These are phyloP conservation scores for Amblyraja radiata DNA, from an alignment of 2,797 vertebrate genomes.

Conservation along the genomic window DNA sequence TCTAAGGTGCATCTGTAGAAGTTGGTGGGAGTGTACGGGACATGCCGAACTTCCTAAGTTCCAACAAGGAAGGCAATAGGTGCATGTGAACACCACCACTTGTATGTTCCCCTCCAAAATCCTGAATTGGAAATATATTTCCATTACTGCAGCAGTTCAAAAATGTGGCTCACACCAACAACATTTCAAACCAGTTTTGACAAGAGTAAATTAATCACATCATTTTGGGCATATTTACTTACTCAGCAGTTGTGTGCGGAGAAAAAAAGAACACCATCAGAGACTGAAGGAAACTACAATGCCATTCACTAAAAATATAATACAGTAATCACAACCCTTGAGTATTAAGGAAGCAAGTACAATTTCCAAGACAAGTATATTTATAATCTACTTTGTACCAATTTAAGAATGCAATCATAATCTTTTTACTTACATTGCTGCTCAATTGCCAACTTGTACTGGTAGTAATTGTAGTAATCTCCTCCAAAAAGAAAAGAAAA, in stretches of 20 bases:
- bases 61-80: too few relatives aligned
- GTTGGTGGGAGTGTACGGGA: too few relatives aligned
- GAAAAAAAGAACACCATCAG: neutral
- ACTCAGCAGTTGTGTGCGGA: neutral
- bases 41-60: too few relatives aligned
- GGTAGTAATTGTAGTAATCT: conserved; percentile 96
- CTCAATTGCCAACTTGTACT: conserved; percentile 86
- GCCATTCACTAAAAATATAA: neutral
- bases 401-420: neutral
- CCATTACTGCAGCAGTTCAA: too few relatives aligned
- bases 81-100: too few relatives aligned
- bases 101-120: too few relatives aligned
- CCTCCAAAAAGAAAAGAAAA: conserved; percentile 96
- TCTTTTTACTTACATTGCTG: conserved; percentile 78
- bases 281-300: neutral
- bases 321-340: neutral
- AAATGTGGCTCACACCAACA: neutral
- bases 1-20: too few relatives aligned
- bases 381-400: neutral
- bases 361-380: neutral
- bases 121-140: too few relatives aligned
- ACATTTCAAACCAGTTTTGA: neutral
- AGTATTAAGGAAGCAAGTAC: neutral
- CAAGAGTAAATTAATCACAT: neutral
- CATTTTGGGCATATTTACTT: neutral